These are phyloP conservation scores for Cremastinae sp. DNA, from an alignment of 2,888 invertebrate genomes.

Conservation along the genomic window DNA sequence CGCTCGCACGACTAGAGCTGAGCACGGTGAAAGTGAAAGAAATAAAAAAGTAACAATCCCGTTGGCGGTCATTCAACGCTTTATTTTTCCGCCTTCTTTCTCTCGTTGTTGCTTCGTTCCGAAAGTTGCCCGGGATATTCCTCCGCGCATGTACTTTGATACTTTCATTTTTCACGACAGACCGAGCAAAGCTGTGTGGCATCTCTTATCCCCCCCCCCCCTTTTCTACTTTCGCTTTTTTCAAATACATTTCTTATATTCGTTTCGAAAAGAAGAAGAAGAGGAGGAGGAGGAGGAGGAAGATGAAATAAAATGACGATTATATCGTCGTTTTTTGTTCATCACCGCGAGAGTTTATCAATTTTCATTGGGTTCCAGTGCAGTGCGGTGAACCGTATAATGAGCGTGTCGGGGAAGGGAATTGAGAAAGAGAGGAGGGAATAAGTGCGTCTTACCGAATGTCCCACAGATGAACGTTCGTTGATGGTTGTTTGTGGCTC, in stretches of 20 bases:
- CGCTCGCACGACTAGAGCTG: conserved; percentile 7
- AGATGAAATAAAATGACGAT: no score
- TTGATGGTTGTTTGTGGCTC: no score
- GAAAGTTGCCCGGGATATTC: conserved; percentile 46
- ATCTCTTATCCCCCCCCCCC: conserved; percentile 25
- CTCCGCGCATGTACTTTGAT: background rate
- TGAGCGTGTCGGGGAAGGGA: no score
- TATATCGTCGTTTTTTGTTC: no score
- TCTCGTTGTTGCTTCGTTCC: conserved; percentile 33
- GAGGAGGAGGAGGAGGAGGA: no score
- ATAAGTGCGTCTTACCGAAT: no score
- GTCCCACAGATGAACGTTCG: no score
- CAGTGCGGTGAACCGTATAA: no score
- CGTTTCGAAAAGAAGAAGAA: background rate
- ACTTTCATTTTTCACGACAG: conserved; percentile 64
- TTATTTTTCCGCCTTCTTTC: conserved; percentile 37
- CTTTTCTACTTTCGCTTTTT: conserved; percentile 56
- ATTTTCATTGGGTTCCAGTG: no score
- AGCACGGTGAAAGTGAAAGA: conserved; percentile 27
- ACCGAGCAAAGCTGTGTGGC: conserved; percentile 58
- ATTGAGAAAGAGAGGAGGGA: no score
- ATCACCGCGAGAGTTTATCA: no score
- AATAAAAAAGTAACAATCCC: conserved; percentile 1
- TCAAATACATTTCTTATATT: conserved; percentile 25
- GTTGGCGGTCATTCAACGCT: conserved; percentile 5